Percentiles rank a stretch among this genome's conserved stretches.
Conservation (phyloP, 2,888 invertebrate species). For the Drosophila yooni region DNA sequence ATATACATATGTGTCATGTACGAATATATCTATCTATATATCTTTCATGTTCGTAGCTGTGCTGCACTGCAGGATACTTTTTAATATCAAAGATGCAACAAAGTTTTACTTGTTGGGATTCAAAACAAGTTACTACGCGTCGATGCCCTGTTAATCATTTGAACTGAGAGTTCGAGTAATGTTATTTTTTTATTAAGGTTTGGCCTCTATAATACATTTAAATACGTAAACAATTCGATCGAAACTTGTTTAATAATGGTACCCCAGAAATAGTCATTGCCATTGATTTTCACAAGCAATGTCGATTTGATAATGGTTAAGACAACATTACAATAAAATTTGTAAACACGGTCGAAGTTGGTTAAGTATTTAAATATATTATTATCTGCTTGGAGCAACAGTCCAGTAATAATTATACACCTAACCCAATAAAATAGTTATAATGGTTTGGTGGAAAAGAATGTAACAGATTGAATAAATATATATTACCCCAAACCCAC, state of each 20-base stretch:
- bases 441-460: background rate
- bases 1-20: background rate
- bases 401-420: no score
- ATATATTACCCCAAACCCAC: background rate
- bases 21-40: slow-evolving; percentile 9
- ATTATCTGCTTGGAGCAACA: no score
- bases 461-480: background rate
- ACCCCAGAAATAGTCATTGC: no score
- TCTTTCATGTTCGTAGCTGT: slow-evolving; percentile 23
- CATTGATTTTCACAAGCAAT: no score
- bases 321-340: no score
- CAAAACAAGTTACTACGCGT: background rate
- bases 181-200: background rate
- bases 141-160: background rate
- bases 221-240: no score
- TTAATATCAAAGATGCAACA: slow-evolving; percentile 57
- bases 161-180: background rate
- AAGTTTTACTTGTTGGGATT: slow-evolving; percentile 57
- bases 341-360: no score
- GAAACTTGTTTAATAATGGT: no score
- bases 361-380: no score
- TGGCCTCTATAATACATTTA: no score
- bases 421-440: no score
- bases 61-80: slow-evolving; percentile 64
- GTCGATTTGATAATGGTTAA: no score